Evolutionary conservation across 2,113 vertebrate genomes (phyloP), one percentile per base, ranked within the genome.

Genomic region (Macquaria australasica): DNA sequence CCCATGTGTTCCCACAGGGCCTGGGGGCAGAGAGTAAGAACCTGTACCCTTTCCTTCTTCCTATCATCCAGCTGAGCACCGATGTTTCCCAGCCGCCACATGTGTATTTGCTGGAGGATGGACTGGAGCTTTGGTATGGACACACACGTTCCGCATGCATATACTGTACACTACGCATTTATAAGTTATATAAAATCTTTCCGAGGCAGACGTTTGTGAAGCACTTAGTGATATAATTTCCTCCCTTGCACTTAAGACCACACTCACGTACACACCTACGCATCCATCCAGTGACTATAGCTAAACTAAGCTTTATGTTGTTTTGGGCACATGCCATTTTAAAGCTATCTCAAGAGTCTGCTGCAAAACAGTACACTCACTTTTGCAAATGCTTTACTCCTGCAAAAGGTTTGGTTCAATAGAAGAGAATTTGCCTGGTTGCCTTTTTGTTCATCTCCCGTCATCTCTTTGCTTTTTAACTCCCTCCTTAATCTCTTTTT

Each of bases 31-130:
- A 99, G 87, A 98, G 98, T 93, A 98, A 97, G 94, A 99, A 98
- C 94, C 96, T 99, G 55, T 99, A 99, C 86, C 96, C 97, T 81
- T 99, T 99, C 93, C 97, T 99, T 34, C 96, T 99, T 85, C 98
- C 98, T 74, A 96, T 99, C 92, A 99, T 99, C 95, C 98, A 99
- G 59, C 96, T 99, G 90, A 99, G 98, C 95, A 99, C 98, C 12
- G 98, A 99, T 88, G 97, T 99, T 85, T 97, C 96, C 14, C 97
- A 99, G 90, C 98, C 98, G n/a, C 98, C 98, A 20, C 98, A 99
- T 85, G 97, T 99, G 51, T 99, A 99, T 93, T 96, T 99, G 92
- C 95, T 99, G 88, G 98, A 99, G 96, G 98, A 99, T 79, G 98
- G 98, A 91, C 96, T 99, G 92, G 98, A 99, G 89, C 96, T 99